These are phyloP conservation scores for Elephantulus edwardii DNA, from an alignment of 2,113 vertebrate genomes.

Conservation along the genomic window DNA sequence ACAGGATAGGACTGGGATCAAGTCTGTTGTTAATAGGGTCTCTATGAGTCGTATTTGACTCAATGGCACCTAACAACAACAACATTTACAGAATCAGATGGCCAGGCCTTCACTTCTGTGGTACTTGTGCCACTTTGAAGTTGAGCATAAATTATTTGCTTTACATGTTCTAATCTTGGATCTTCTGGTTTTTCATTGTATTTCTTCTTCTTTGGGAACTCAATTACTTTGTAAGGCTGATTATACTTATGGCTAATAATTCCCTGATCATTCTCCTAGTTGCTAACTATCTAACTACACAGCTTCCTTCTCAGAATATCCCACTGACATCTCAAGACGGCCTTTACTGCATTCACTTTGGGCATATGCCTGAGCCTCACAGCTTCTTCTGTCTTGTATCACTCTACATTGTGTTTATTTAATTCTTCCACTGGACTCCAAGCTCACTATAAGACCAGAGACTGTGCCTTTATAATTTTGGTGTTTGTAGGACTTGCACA, in stretches of 20 bases:
- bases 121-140: neutral
- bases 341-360: neutral
- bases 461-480: neutral
- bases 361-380: neutral
- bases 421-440: neutral
- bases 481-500: neutral
- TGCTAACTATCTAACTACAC: neutral
- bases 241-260: neutral
- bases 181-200: neutral
- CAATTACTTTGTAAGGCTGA: neutral
- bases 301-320: neutral
- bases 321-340: neutral
- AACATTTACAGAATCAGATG: neutral
- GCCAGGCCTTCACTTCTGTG: neutral
- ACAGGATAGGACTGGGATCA: too few species aligned
- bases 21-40: too few species aligned
- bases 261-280: neutral
- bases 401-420: neutral
- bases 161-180: neutral
- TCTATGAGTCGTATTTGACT: too few species aligned
- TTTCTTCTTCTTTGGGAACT: neutral
- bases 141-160: neutral
- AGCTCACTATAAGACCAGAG: neutral
- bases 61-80: too few species aligned
- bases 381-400: neutral